Base-by-base conservation (phyloP, 1,140 invertebrate genomes). In the Batillaria attramentaria region DNA sequence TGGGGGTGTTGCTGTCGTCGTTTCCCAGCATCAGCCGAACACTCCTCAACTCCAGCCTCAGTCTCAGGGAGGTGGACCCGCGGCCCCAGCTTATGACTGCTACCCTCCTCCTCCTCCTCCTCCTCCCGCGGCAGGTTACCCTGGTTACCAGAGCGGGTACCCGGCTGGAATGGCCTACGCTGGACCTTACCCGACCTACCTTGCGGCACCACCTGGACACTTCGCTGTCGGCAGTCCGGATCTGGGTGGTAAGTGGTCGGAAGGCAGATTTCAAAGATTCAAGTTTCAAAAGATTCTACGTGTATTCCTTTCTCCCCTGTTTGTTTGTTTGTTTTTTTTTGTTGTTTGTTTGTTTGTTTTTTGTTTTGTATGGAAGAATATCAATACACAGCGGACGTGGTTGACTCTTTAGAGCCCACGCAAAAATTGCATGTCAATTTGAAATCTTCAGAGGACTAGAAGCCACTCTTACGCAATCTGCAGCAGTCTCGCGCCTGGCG, bases 111-210 rank as follows among this genome's bases (percentile, higher is more conserved):
- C 24, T n/a, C 24, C 43, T 31, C 65, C 65, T n/a, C 18, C n/a
- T 69, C 43, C 50, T n/a, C 31, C 42, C n/a, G 42, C 43, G 10
- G 39, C 68, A 24, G 68, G 39, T 24, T 41, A 70, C 39, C 57
- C 57, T 31, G 57, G 57, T 24, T 62, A 62, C 24, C 2, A 3
- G 57, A 62, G 8, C 33, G 68, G 68, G 18, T 35, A 8, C 66
- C 39, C 8, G 33, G 35, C 31, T 6, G 33, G 20, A 28, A n/a
- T 37, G 6, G 39, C 35, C 8, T 70, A 39, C 68, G 18, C 68
- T 24, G 68, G 68, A 4, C 68, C 68, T 28, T 70, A 42, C 68
- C 68, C 68, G 37, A 70, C 6, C 24, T 70, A 70, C 24, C 20
- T n/a, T 24, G 24, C 24, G 41, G 10, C 24, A 20, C 68, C 68